These are phyloP conservation scores for Oreotrochilus melanogaster DNA, from an alignment of 2,113 vertebrate genomes.

Conservation along the genomic window DNA sequence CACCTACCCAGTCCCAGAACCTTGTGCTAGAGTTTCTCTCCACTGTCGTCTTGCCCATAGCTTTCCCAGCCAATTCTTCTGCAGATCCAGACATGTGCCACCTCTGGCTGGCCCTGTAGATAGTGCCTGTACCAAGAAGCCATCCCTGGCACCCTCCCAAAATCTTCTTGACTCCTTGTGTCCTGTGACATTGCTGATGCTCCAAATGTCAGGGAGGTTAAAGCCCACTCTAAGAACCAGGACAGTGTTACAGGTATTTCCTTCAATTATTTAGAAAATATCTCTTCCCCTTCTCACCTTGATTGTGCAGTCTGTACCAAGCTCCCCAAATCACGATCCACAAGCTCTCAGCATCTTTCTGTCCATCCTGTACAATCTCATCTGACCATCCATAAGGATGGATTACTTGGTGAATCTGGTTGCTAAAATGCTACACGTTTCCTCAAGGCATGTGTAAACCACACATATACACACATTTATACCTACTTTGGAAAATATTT, in stretches of 20 bases:
- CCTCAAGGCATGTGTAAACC: background rate
- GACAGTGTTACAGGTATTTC: background rate
- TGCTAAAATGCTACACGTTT: background rate
- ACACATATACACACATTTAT: background rate
- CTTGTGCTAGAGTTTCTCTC: background rate
- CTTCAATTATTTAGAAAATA: background rate
- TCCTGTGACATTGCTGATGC: background rate
- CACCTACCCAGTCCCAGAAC: fast-evolving
- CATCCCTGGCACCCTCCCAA: background rate
- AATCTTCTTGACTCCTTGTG: background rate
- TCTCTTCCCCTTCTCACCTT: background rate
- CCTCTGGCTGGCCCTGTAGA: background rate
- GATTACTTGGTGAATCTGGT: background rate
- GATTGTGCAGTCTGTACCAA: background rate
- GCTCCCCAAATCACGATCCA: fast-evolving
- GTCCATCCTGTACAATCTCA: background rate
- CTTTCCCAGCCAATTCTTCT: background rate
- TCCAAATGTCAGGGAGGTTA: background rate
- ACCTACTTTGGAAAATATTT: background rate
- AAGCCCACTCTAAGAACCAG: background rate
- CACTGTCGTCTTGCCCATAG: background rate
- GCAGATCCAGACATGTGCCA: background rate
- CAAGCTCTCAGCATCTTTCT: background rate
- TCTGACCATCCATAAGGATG: background rate
- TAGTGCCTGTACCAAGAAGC: background rate